Evolutionary conservation across 30 jellyfish, hydroid and myxozoan genomes (phyloP), one percentile per base, ranked within the genome.

Genomic region (Sanderia malayensis): DNA sequence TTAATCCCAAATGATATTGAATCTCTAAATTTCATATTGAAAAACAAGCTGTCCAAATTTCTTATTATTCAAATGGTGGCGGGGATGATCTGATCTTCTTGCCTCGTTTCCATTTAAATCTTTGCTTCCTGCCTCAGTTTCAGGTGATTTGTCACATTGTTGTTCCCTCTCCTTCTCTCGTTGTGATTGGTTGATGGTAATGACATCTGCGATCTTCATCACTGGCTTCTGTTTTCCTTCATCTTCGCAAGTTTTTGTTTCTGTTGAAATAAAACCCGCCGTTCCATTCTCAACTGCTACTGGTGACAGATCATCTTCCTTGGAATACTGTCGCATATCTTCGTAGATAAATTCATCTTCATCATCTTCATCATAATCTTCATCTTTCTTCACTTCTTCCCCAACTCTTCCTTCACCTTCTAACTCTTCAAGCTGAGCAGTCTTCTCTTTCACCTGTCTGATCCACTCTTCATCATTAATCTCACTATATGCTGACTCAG

Each of bases 391-490:
- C 64, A 4, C 24, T 24, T 49, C 64, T 4, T 2, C 64, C 64
- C 7, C 3, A 8, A 4, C 52, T 13, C 13, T 37, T 37, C 13
- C 52, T 37, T 37, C 52, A 13, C 10, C 13, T 37, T 4, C 64
- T 9, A 24, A 11, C 64, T 49, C 27, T 49, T 15, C 25, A 4
- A 49, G 64, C 64, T 49, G 64, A 11, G 23, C 64, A 9, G 64
- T 49, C 27, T 49, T 49, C 64, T 49, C 64, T 19, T 24, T 49
- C 25, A 49, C 64, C 64, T 49, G 23, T 19, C 23, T 49, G 25
- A 49, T 11, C 64, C 64, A 49, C 24, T 49, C 64, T 49, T 49
- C 64, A n/a, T n/a, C n/a, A 18, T 18, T 49, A 3, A 49, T 49
- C 64, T 49, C 64, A 49, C 27, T 49, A 49, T 49, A 49, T 11